Conservation (phyloP, 2,797 vertebrate genomes). For the Lutjanus campechanus region DNA sequence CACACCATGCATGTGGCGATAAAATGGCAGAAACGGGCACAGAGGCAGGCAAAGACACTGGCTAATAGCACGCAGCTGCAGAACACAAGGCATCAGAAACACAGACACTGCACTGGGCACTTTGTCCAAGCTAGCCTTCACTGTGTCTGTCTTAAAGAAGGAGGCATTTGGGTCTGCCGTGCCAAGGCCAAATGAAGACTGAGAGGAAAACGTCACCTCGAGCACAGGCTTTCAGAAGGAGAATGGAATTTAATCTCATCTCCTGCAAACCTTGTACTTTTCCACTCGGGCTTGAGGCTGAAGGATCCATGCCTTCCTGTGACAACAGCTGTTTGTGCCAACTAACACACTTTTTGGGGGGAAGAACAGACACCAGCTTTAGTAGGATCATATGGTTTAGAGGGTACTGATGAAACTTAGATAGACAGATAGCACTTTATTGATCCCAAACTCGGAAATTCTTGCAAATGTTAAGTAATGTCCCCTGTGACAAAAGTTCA, state of each 20-base stretch:
- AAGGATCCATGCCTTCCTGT: conserved; percentile 57
- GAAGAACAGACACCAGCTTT: conserved; percentile 33
- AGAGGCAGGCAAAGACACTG: conserved; percentile 56
- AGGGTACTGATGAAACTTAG: no score
- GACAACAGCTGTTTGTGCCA: conserved; percentile 57
- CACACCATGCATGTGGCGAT: conserved; percentile 40
- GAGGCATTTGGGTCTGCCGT: conserved; percentile 49
- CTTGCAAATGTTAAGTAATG: conserved; percentile 15
- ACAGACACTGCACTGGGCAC: conserved; percentile 38
- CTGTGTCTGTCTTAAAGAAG: conserved; percentile 45
- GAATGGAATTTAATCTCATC: conserved; percentile 85
- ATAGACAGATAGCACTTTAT: no score
- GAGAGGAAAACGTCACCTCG: conserved; percentile 63
- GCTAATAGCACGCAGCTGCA: conserved; percentile 70
- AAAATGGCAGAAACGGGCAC: conserved; percentile 61
- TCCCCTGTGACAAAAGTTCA: conserved; percentile 3
- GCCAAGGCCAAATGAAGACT: conserved; percentile 61
- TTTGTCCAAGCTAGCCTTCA: conserved; percentile 28
- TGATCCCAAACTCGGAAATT: no score
- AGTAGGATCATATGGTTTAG: conserved; percentile 1
- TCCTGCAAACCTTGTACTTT: conserved; percentile 79
- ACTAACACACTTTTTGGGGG: conserved; percentile 4
- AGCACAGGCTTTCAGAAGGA: conserved; percentile 60
- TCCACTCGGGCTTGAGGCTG: conserved; percentile 74
- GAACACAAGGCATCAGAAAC: conserved; percentile 52